Conservation (phyloP, 2,888 invertebrate genomes). For the Tiliacea citrago region DNA sequence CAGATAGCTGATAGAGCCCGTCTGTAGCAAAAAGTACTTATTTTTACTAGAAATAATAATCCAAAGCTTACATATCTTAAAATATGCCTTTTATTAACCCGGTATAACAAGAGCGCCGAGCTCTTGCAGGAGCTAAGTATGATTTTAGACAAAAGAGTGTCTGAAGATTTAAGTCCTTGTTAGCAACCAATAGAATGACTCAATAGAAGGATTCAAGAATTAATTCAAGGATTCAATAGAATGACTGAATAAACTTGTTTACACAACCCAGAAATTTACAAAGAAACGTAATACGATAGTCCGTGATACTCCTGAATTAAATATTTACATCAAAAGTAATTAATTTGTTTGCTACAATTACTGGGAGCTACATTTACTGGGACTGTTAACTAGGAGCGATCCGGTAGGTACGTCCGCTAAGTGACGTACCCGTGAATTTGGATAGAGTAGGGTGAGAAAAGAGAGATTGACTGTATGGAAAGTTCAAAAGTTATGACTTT, state of each 20-base stretch:
- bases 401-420: not conserved
- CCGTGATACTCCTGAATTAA: slow-evolving; percentile 1
- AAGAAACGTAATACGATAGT: slow-evolving; percentile 3
- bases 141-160: not conserved
- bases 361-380: slow-evolving; percentile 14
- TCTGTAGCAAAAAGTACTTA: not conserved
- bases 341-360: slow-evolving; percentile 31
- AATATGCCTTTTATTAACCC: not conserved
- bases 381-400: slow-evolving; percentile 11
- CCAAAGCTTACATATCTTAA: not conserved
- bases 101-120: not conserved
- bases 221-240: slow-evolving; percentile 6
- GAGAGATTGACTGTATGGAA: not conserved
- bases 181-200: not conserved
- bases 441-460: slow-evolving; percentile 22
- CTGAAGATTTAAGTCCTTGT: not conserved
- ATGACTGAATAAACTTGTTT: slow-evolving; percentile 14
- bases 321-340: slow-evolving; percentile 41
- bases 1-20: not conserved
- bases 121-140: not conserved
- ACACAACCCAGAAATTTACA: slow-evolving; percentile 12
- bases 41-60: not conserved
- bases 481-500: not conserved
- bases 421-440: slow-evolving; percentile 11
- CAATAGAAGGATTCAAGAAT: too few relatives aligned